Evolutionary conservation across 2,888 invertebrate genomes (phyloP).

Genomic region (Lypha dubia): DNA sequence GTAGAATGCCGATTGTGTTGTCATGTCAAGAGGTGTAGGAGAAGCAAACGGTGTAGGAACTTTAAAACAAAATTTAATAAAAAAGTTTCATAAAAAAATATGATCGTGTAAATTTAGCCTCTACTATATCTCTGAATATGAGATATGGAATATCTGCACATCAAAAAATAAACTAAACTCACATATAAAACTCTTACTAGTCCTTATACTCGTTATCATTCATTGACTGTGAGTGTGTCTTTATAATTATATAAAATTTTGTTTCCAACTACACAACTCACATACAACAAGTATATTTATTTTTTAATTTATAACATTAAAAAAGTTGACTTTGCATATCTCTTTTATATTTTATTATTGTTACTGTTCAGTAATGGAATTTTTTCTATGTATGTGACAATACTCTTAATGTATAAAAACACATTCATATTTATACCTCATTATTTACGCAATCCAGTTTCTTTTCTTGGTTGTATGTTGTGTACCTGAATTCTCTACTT

Average conservation of each 20-base stretch:
- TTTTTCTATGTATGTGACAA: constrained; percentile 37
- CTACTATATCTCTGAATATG: no score
- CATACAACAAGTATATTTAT: constrained; percentile 61
- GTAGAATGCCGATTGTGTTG: no score
- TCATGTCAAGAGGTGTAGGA: no score
- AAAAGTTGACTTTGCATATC: constrained; percentile 74
- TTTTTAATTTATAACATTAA: constrained; percentile 79
- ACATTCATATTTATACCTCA: constrained; percentile 16
- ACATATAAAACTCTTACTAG: not conserved
- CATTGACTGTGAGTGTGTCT: constrained; percentile 42
- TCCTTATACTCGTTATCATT: not conserved
- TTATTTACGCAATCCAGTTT: constrained; percentile 38
- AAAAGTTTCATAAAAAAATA: no score
- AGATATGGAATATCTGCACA: no score
- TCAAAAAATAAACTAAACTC: not conserved
- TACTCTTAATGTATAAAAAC: constrained; percentile 17
- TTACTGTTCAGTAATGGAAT: constrained; percentile 60
- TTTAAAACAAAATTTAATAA: not conserved
- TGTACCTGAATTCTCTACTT: constrained; percentile 34
- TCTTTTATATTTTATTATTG: constrained; percentile 29
- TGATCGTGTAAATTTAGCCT: no score
- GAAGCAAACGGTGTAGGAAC: no score
- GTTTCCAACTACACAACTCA: constrained; percentile 17
- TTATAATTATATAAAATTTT: constrained; percentile 22
- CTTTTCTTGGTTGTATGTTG: not conserved